phyloP scores from a whole-genome alignment of 2,888 invertebrate species.

The Lypha dubia region DNA sequence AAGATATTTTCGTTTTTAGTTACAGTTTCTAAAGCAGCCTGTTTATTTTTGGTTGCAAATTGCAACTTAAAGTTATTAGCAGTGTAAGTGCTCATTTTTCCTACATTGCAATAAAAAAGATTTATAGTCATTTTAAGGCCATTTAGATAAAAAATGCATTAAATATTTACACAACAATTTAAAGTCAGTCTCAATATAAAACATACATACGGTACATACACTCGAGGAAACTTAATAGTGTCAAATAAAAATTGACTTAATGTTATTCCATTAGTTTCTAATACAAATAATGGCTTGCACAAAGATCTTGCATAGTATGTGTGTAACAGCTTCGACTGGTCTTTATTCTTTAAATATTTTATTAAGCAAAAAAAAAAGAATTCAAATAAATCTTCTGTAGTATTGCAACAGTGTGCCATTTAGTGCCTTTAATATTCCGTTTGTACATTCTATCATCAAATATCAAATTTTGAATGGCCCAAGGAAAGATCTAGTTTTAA shows the following conservation, averaged over 20 bases:
- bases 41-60: neutral
- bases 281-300: neutral
- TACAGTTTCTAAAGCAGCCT: slow-evolving; percentile 7
- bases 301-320: neutral
- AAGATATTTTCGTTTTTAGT: neutral
- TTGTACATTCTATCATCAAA: no score
- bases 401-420: no score
- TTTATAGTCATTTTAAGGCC: slow-evolving; percentile 67
- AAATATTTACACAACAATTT: slow-evolving; percentile 52
- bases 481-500: no score
- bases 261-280: no score
- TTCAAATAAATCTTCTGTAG: no score
- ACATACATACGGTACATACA: no score
- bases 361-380: no score
- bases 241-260: neutral
- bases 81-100: slow-evolving; percentile 19
- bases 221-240: slow-evolving; percentile 11
- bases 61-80: slow-evolving; percentile 9
- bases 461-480: no score
- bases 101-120: slow-evolving; percentile 45
- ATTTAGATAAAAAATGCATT: slow-evolving; percentile 70
- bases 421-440: no score
- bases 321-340: no score
- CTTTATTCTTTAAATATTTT: no score
- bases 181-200: neutral